Evolutionary conservation across 2,113 vertebrate genomes (phyloP), one percentile per base, ranked within the genome.

Genomic region (Carassius auratus): DNA sequence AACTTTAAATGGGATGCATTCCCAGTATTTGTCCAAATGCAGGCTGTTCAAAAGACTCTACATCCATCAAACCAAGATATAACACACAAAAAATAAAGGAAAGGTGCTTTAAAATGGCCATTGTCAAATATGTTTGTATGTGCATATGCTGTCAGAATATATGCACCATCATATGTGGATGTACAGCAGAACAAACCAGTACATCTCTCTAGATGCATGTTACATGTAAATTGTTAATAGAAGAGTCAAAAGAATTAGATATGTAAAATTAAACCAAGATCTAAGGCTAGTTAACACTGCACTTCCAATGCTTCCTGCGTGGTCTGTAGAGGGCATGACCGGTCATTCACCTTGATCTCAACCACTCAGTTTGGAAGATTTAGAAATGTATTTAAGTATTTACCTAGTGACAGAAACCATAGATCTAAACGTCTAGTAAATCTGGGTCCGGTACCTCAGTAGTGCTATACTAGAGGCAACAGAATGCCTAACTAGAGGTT

Each of bases 201-300:
- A 36, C 26, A 64, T 87, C 50, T 84, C 55, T 84, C 55, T 84
- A 86, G 79, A 90, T 91, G 94, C 94, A 94, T 95, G 94, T 91
- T 86, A 86, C 55, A 88, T 73, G 87, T 76, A 90, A 89, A 83
- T 88, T 88, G 88, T 89, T 78, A 90, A 87, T 87, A 85, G 68
- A 85, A 62, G 84, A 76, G 84, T 61, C 84, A 71, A 73, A 87
- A 73, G 86, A 48, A 48, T 10, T 0, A 73, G 90, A 90, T 84
- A 87, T 85, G 85, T 89, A 76, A 89, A 84, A 81, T 73, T 30
- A 82, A 85, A 45, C 42, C 9, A 48, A 85, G 92, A 93, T 91
- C 89, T 90, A 84, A 91, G 91, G 89, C 91, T 92, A 91, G 92
- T 89, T 81, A 94, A 92, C 92, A 94, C 91, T 94, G 93, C 94